phyloP scores from a whole-genome alignment of 2,888 invertebrate species.

The Antheraea assamensis region DNA sequence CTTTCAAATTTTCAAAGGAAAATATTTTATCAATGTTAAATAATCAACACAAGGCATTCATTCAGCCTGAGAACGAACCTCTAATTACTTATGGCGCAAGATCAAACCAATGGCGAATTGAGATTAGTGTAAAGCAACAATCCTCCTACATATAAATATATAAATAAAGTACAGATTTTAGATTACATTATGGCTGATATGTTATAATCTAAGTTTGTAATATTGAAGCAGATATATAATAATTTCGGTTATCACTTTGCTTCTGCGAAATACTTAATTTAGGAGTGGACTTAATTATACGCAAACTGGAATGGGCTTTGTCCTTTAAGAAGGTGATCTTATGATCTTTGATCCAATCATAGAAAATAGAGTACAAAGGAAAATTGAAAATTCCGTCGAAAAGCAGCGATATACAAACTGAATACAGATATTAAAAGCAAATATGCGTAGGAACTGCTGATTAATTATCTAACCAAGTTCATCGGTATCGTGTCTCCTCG shows the following conservation, averaged over 20 bases:
- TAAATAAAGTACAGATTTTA: too few species aligned
- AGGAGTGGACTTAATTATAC: not conserved
- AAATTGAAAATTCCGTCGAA: not conserved
- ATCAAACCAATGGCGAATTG: too few species aligned
- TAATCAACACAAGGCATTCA: too few species aligned
- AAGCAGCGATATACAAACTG: slow-evolving; percentile 1
- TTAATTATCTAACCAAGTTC: slow-evolving; percentile 62
- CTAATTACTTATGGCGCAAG: too few species aligned
- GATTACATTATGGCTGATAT: too few species aligned
- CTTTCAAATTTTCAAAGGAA: not conserved
- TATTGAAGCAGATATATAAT: too few species aligned
- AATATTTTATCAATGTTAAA: not conserved
- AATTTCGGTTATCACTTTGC: too few species aligned
- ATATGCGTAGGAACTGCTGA: not conserved
- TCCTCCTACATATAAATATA: too few species aligned
- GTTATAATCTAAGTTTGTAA: too few species aligned
- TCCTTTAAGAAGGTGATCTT: not conserved
- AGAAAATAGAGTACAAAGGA: not conserved
- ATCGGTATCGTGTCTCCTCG: slow-evolving; percentile 63
- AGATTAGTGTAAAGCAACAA: too few species aligned
- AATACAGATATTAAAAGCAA: not conserved
- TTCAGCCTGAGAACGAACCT: too few species aligned
- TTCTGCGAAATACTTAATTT: too few species aligned
- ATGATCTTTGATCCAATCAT: not conserved
- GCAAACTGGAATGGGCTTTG: not conserved